A percentile compares a stretch with the other conserved stretches of the same genome.
phyloP scores from a whole-genome alignment of 2,113 vertebrate species.

The Ptilonorhynchus violaceus region DNA sequence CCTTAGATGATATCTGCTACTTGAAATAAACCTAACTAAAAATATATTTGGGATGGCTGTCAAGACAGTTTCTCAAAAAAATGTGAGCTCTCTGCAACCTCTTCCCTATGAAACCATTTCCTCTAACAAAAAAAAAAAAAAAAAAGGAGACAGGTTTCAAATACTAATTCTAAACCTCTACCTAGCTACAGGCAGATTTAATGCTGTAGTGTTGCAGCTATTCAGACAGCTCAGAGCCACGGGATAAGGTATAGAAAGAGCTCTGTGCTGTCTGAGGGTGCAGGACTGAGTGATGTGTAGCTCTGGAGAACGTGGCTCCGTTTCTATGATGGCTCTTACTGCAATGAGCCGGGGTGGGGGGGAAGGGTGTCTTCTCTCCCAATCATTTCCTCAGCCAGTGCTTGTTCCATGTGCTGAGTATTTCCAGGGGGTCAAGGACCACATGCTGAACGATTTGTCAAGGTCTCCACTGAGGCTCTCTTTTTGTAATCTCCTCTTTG shows the following conservation, averaged over 20 bases:
- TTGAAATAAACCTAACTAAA: background rate
- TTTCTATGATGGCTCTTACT: background rate
- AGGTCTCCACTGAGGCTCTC: background rate
- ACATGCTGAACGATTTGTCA: background rate
- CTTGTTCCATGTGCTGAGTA: background rate
- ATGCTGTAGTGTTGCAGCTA: background rate
- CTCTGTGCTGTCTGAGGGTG: background rate
- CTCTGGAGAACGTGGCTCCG: fast-evolving
- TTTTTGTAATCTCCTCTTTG: background rate
- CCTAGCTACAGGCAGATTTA: background rate
- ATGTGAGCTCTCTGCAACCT: background rate
- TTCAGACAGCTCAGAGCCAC: background rate
- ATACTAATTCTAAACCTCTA: background rate
- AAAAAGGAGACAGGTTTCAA: background rate
- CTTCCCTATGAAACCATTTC: background rate
- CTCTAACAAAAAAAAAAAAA: background rate
- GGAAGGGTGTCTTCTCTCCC: background rate
- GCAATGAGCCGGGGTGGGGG: background rate
- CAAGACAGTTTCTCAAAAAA: background rate
- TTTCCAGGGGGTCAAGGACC: background rate
- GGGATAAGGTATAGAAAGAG: background rate
- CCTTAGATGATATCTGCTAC: background rate
- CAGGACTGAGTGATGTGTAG: background rate
- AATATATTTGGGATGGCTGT: background rate
- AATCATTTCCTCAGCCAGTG: background rate